Percentiles rank a stretch among this genome's conserved stretches.
phyloP scores from a whole-genome alignment of 2,888 invertebrate species.

The Julus scandinavius region DNA sequence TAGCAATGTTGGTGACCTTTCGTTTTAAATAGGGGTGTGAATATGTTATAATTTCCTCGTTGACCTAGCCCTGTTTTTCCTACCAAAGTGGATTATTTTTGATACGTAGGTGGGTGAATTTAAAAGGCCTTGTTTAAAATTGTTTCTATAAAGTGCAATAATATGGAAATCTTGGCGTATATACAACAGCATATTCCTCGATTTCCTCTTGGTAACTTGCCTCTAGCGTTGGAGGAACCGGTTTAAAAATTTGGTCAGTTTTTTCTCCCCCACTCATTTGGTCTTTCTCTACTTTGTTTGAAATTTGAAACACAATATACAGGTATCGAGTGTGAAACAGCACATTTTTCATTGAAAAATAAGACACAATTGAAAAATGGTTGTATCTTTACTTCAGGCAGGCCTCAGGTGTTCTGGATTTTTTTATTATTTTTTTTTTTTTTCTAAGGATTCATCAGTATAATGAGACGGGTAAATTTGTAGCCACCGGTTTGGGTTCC shows the following conservation, averaged over 20 bases:
- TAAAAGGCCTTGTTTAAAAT: neutral
- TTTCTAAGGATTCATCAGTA: neutral
- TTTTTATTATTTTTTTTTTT: neutral
- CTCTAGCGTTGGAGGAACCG: neutral
- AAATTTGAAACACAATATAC: neutral
- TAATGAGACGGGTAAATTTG: neutral
- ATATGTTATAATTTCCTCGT: conserved; percentile 2
- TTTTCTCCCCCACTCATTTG: neutral
- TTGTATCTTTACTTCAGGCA: neutral
- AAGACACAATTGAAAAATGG: neutral
- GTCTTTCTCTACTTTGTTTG: no score
- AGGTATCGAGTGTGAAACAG: neutral
- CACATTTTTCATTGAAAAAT: neutral
- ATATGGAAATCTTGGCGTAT: neutral
- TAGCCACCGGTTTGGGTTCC: neutral
- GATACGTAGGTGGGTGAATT: neutral
- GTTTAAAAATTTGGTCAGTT: neutral
- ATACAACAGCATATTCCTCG: neutral
- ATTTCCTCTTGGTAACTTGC: neutral
- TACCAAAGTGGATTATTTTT: neutral
- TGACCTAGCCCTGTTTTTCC: conserved; percentile 18
- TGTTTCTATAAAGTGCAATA: neutral
- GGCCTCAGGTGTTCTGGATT: neutral
- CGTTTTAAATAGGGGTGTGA: neutral
- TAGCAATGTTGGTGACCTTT: conserved; percentile 18